phyloP scores from a whole-genome alignment of 2,113 vertebrate species.

The Todiramphus saurophagus region DNA sequence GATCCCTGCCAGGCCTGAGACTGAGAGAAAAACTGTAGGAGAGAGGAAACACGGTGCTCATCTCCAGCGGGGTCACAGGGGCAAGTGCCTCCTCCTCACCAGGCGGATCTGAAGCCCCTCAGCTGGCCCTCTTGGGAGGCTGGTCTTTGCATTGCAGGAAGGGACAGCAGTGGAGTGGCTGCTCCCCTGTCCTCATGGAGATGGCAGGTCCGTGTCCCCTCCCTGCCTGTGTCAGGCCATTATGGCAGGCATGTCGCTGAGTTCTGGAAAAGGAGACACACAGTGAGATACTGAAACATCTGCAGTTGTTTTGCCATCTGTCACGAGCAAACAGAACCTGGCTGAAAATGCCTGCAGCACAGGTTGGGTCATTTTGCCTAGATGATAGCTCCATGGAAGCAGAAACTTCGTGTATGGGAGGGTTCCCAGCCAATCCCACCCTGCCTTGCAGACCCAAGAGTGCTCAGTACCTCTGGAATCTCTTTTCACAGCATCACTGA shows the following conservation, averaged over 20 bases:
- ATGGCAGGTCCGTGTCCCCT: background rate
- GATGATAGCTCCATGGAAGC: background rate
- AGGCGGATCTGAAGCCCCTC: background rate
- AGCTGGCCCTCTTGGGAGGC: background rate
- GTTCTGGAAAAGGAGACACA: constrained; percentile 31
- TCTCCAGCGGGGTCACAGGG: background rate
- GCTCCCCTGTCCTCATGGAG: accelerated
- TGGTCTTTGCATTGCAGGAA: background rate
- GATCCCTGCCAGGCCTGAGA: background rate
- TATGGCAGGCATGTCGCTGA: background rate
- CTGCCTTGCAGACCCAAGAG: background rate
- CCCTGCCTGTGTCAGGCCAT: background rate
- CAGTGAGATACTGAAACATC: background rate
- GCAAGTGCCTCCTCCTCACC: background rate
- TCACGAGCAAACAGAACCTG: background rate
- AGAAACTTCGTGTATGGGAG: background rate
- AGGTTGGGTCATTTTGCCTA: background rate
- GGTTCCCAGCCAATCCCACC: background rate
- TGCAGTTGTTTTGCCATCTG: background rate
- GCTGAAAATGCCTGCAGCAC: background rate
- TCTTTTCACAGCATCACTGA: background rate
- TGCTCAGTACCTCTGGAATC: background rate
- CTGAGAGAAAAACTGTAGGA: background rate
- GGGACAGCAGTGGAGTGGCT: background rate
- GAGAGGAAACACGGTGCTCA: background rate